Percentiles rank a stretch among this genome's conserved stretches.
Conservation (phyloP, 92 coral and sea anemone species). For the Anthopleura xanthogrammica region DNA sequence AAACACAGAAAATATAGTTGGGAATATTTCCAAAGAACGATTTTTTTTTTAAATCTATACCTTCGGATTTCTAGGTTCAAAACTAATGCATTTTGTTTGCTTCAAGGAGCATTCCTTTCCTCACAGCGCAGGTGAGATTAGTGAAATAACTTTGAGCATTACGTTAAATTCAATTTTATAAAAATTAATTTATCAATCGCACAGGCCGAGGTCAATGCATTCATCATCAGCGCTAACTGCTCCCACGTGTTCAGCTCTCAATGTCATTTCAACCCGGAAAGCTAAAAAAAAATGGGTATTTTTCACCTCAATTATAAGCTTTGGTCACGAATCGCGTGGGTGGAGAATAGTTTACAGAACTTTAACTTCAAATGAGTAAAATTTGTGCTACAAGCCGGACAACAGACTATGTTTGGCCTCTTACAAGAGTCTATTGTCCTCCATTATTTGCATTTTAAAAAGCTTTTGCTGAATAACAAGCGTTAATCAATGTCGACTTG, state of each 20-base stretch:
- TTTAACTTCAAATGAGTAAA: neutral
- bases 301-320: neutral
- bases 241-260: neutral
- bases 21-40: neutral
- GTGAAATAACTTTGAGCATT: neutral
- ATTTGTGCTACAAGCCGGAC: neutral
- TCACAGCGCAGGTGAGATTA: neutral
- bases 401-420: conserved; percentile 2
- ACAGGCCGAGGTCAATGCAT: neutral
- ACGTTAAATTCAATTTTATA: neutral
- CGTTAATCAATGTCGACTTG: neutral
- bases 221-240: neutral
- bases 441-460: neutral
- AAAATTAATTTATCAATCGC: neutral
- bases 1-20: neutral
- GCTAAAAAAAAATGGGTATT: neutral
- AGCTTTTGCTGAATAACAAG: conserved; percentile 3
- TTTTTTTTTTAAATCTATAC: neutral
- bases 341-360: neutral
- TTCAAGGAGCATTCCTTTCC: neutral
- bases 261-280: neutral
- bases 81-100: neutral
- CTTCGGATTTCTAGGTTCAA: neutral
- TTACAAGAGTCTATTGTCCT: neutral
- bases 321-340: neutral